These are phyloP conservation scores for Microctenopoma stevenorrisi DNA, from an alignment of 2,797 vertebrate genomes.

Conservation along the genomic window DNA sequence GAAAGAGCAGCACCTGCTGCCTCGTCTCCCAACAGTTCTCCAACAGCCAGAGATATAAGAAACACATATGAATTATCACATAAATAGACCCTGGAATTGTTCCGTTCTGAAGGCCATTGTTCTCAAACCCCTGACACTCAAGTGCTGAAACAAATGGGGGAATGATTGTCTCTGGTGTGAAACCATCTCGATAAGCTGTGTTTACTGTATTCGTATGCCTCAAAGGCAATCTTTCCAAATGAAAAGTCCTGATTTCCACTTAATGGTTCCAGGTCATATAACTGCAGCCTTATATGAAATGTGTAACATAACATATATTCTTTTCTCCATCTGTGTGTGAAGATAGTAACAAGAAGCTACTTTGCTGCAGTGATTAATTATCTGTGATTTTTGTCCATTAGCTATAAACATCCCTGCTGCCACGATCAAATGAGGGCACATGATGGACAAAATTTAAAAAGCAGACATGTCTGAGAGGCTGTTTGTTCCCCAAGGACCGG, in stretches of 20 bases:
- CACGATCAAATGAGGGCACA: constrained; percentile 53
- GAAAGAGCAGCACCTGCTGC: constrained; percentile 58
- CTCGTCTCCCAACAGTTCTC: constrained; percentile 19
- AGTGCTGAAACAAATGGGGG: constrained; percentile 53
- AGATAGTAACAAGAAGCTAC: too few species aligned
- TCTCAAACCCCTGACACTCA: constrained; percentile 15
- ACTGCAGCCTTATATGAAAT: neutral
- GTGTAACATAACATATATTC: neutral
- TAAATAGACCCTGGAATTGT: constrained; percentile 57
- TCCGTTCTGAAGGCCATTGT: constrained; percentile 34
- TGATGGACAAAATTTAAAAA: constrained; percentile 40
- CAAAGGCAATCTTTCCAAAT: constrained; percentile 24
- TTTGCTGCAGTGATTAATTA: neutral
- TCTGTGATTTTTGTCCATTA: constrained; percentile 7
- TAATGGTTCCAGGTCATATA: neutral
- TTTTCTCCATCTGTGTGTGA: neutral
- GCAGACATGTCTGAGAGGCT: constrained; percentile 45
- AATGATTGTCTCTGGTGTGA: constrained; percentile 54
- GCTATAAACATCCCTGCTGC: constrained; percentile 13
- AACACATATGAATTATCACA: constrained; percentile 50
- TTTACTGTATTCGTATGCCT: constrained; percentile 14
- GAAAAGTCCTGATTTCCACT: constrained; percentile 11
- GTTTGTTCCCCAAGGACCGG: constrained; percentile 55
- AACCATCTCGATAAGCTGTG: constrained; percentile 36
- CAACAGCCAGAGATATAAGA: constrained; percentile 18